These are phyloP conservation scores for Mongoloraphidia duomilia DNA, from an alignment of 2,888 invertebrate species.

Conservation along the genomic window DNA sequence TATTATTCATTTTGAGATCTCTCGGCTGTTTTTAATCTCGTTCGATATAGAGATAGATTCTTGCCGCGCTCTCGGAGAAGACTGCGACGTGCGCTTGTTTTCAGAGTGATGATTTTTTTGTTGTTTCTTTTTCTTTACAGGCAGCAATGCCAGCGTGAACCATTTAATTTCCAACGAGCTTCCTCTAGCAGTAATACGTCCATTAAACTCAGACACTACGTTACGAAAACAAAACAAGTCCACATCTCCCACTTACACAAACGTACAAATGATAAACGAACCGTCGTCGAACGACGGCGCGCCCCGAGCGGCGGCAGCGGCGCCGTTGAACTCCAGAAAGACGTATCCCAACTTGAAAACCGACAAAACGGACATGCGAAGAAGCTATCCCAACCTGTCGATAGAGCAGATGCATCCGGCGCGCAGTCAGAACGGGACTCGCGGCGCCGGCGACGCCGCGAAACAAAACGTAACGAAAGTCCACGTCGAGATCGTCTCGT, in stretches of 20 bases:
- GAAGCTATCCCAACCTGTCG: too few species aligned
- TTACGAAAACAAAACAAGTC: too few species aligned
- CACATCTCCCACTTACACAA: too few species aligned
- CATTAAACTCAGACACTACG: conserved; percentile 6
- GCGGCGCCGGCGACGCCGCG: not conserved
- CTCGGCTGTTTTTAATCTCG: too few species aligned
- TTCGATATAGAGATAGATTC: too few species aligned
- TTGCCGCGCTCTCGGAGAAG: too few species aligned
- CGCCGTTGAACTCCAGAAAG: not conserved
- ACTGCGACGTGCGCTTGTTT: too few species aligned
- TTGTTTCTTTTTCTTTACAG: conserved; percentile 29
- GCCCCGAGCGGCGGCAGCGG: too few species aligned
- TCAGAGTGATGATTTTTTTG: too few species aligned
- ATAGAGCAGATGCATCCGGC: conserved; percentile 17
- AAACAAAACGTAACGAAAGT: conserved; percentile 9
- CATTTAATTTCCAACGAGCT: conserved; percentile 50
- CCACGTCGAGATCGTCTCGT: conserved; percentile 9
- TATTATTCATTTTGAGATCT: too few species aligned
- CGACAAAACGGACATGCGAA: too few species aligned
- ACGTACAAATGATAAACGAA: not conserved
- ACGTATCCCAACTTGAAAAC: too few species aligned
- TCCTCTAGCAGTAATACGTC: conserved; percentile 33
- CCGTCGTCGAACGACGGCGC: not conserved
- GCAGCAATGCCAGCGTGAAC: conserved; percentile 48
- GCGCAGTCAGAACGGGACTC: conserved; percentile 21